phyloP scores from a whole-genome alignment of 2,113 vertebrate genomes.

The Martes martes region DNA sequence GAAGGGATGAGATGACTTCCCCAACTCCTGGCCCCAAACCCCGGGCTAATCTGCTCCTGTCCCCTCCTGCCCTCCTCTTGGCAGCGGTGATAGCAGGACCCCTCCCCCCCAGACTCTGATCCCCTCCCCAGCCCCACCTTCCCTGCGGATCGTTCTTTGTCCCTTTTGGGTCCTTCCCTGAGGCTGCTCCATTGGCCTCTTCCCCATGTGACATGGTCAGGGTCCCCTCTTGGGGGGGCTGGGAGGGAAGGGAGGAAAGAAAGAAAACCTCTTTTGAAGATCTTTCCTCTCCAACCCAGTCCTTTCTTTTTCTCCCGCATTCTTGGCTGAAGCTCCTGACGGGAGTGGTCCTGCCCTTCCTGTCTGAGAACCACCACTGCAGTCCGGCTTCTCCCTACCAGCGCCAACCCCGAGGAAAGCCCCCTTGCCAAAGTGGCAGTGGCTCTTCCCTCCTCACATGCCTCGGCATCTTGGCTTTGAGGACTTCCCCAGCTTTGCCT shows the following conservation, averaged over 20 bases:
- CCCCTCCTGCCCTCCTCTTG: too few relatives aligned
- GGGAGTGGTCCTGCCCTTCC: background rate
- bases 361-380: background rate
- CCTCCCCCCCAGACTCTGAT: background rate
- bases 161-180: background rate
- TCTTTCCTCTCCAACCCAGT: background rate
- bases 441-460: fast-evolving
- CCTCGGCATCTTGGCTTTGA: background rate
- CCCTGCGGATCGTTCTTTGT: background rate
- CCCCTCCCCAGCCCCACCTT: too few relatives aligned
- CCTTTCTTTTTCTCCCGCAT: background rate
- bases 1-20: background rate
- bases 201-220: background rate
- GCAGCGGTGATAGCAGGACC: background rate
- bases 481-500: background rate
- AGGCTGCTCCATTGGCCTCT: too few relatives aligned
- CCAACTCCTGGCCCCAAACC: background rate
- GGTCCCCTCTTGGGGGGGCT: background rate
- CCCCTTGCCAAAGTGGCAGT: fast-evolving
- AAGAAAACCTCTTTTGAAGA: background rate
- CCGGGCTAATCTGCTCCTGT: too few relatives aligned
- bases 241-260: background rate
- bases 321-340: background rate
- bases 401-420: background rate
- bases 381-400: background rate